Percentiles rank a stretch among this genome's conserved stretches.
These are phyloP conservation scores for Echiichthys vipera DNA, from an alignment of 2,797 vertebrate genomes.

Conservation along the genomic window DNA sequence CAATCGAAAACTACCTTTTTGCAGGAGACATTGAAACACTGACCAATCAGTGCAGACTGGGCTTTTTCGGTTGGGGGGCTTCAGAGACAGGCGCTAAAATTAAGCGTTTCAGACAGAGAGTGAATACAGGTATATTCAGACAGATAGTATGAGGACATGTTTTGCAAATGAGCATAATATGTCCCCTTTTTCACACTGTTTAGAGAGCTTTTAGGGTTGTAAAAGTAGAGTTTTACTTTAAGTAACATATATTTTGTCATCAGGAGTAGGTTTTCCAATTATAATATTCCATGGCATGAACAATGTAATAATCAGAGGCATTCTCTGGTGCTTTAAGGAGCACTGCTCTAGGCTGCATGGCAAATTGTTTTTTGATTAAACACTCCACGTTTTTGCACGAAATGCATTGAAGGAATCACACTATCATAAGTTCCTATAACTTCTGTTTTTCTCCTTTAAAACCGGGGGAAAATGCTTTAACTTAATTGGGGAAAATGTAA, in stretches of 20 bases:
- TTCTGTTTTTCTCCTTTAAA: neutral
- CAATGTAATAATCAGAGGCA: conserved; percentile 27
- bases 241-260: conserved; percentile 22
- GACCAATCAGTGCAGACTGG: too few species aligned
- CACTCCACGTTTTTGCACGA: conserved; percentile 28
- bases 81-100: too few species aligned
- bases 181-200: neutral
- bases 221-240: neutral
- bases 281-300: conserved; percentile 33
- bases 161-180: too few species aligned
- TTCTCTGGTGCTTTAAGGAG: conserved; percentile 28
- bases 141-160: too few species aligned
- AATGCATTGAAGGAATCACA: conserved; percentile 11
- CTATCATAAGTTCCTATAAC: neutral
- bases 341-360: conserved; percentile 31
- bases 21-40: too few species aligned
- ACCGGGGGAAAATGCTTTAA: neutral
- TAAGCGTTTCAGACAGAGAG: too few species aligned
- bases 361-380: conserved; percentile 56
- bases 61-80: too few species aligned
- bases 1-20: too few species aligned
- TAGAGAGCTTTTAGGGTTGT: neutral
- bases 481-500: neutral
- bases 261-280: conserved; percentile 38
- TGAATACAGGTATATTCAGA: too few species aligned